Conservation (phyloP, 2,888 invertebrate species). For the Osedax frankpressi region DNA sequence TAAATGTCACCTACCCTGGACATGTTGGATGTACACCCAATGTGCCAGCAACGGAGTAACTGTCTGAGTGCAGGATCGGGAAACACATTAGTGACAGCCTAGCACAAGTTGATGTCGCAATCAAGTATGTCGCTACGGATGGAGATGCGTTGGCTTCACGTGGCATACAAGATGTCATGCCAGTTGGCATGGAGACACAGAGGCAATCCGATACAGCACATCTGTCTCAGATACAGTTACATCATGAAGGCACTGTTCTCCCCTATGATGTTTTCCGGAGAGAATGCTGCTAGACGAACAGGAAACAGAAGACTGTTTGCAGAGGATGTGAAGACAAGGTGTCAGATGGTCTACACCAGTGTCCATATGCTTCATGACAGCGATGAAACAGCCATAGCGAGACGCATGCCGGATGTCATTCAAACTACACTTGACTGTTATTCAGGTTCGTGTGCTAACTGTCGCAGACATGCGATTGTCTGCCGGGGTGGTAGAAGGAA, state of each 20-base stretch:
- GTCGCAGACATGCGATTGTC: slow-evolving; percentile 9
- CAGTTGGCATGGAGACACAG: neutral
- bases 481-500: slow-evolving; percentile 6
- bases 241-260: neutral
- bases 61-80: neutral
- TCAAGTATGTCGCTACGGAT: neutral
- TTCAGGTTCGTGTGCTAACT: neutral
- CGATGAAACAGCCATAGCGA: neutral
- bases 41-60: neutral
- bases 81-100: neutral
- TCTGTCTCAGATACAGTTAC: neutral
- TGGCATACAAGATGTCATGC: neutral
- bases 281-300: neutral
- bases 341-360: slow-evolving; percentile 1
- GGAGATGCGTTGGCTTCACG: neutral
- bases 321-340: neutral
- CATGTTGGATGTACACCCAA: neutral
- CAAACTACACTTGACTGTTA: neutral
- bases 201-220: neutral
- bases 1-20: neutral
- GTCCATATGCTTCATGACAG: neutral
- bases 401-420: neutral
- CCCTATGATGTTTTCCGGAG: neutral
- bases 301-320: slow-evolving; percentile 3
- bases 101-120: neutral